Conservation (phyloP, 2,113 vertebrate species). For the Carlito syrichta region DNA sequence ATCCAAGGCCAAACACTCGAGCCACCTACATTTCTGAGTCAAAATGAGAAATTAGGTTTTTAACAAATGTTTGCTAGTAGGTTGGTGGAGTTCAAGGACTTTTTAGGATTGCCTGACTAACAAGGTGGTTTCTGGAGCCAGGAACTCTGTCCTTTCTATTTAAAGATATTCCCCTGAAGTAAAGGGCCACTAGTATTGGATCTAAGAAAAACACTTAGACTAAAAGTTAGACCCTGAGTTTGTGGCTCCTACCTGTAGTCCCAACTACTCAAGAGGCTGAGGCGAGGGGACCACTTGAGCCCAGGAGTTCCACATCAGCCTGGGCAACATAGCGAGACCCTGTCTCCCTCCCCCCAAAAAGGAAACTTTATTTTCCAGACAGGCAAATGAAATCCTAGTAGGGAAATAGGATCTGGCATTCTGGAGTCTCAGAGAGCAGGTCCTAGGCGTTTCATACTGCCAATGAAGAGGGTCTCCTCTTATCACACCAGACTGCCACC, state of each 20-base stretch:
- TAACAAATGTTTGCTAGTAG: background rate
- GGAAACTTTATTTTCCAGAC: background rate
- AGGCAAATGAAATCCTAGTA: background rate
- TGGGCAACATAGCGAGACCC: too few species aligned
- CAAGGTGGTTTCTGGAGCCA: background rate
- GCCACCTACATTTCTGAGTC: background rate
- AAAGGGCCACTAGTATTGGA: background rate
- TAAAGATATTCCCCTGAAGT: background rate
- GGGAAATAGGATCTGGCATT: rapidly evolving
- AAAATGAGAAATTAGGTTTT: background rate
- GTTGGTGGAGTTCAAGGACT: background rate
- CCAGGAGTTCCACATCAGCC: too few species aligned
- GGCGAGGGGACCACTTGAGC: too few species aligned
- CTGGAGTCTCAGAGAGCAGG: background rate
- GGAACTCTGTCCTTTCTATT: background rate
- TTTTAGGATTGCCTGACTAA: background rate
- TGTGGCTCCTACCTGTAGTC: too few species aligned
- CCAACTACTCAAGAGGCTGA: too few species aligned
- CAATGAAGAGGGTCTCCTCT: background rate
- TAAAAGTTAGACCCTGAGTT: background rate
- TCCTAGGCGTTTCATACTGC: rapidly evolving
- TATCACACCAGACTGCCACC: background rate
- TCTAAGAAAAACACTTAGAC: background rate
- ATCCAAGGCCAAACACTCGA: background rate
- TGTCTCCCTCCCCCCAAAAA: too few species aligned